Conservation (phyloP, 2,797 vertebrate species). For the Crenichthys baileyi region DNA sequence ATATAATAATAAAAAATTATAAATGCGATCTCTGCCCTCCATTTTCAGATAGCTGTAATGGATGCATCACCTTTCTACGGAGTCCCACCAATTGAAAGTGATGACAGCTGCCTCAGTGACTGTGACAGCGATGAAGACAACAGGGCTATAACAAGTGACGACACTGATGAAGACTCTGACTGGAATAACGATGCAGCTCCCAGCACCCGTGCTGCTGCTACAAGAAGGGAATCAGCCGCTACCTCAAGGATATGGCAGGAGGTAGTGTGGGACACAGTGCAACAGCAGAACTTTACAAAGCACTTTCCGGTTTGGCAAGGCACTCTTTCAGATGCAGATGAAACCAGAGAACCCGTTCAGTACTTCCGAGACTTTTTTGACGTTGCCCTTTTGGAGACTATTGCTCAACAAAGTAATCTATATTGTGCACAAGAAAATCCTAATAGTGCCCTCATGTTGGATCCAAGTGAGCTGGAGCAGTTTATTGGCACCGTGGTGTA, state of each 20-base stretch:
- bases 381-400: neutral
- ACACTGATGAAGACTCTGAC: neutral
- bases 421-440: conserved; percentile 4
- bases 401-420: conserved; percentile 3
- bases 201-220: neutral
- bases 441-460: neutral
- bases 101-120: conserved; percentile 9
- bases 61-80: neutral
- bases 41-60: neutral
- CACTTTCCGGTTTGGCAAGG: neutral
- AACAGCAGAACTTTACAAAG: neutral
- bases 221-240: neutral
- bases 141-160: neutral
- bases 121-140: neutral
- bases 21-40: neutral
- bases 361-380: conserved; percentile 6
- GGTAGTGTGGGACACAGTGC: neutral
- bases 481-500: neutral
- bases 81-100: neutral
- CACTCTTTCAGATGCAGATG: neutral
- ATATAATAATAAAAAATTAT: neutral
- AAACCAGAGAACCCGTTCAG: neutral
- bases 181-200: neutral
- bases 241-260: neutral
- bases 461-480: conserved; percentile 1